Conservation (phyloP, 30 jellyfish, hydroid and myxozoan species). For the Aurelia sp. region DNA sequence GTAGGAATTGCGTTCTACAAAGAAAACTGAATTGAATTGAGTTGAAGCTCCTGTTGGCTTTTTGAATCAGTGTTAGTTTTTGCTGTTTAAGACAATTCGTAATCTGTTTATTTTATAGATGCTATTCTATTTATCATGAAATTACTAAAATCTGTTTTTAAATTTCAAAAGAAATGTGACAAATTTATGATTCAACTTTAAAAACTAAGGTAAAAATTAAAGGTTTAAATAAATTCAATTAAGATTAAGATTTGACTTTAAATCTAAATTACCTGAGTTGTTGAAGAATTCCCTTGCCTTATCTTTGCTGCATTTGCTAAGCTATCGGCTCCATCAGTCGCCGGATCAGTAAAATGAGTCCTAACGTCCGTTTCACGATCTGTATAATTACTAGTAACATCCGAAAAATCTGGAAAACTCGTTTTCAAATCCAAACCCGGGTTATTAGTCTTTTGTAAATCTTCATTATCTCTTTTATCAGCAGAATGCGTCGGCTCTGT, state of each 20-base stretch:
- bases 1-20: no score
- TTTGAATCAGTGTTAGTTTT: no score
- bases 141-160: no score
- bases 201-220: background rate
- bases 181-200: no score
- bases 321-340: constrained; percentile 50
- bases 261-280: constrained; percentile 46
- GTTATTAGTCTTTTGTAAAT: constrained; percentile 23
- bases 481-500: constrained; percentile 20
- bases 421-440: constrained; percentile 47
- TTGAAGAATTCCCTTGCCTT: constrained; percentile 48
- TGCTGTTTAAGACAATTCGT: no score
- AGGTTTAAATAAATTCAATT: background rate
- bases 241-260: background rate
- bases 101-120: no score
- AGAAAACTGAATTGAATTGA: no score
- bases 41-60: no score
- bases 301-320: constrained; percentile 70
- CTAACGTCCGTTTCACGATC: constrained; percentile 72
- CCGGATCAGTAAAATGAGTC: constrained; percentile 55
- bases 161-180: no score
- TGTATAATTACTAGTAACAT: constrained; percentile 54
- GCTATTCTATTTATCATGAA: no score
- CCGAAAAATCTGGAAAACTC: constrained; percentile 64
- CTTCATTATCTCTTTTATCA: constrained; percentile 13